Evolutionary conservation across 2,797 vertebrate genomes (phyloP).

Genomic region (Naso thynnoides): DNA sequence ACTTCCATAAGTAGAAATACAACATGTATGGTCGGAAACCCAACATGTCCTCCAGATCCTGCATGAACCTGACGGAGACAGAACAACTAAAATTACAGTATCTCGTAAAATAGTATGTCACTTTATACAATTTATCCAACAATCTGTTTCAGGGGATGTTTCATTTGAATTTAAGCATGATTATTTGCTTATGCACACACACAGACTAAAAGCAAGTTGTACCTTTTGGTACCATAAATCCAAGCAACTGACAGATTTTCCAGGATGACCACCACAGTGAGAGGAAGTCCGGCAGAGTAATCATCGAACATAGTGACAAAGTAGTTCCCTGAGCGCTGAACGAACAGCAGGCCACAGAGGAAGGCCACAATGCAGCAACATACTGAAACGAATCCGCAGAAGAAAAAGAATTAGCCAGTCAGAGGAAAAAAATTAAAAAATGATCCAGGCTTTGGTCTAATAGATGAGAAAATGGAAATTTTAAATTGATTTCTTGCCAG

Average conservation of each 20-base stretch:
- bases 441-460: neutral
- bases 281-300: constrained; percentile 94
- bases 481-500: constrained; percentile 3
- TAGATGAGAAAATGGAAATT: constrained; percentile 6
- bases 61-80: constrained; percentile 90
- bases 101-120: neutral
- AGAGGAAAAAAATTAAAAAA: constrained; percentile 10
- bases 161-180: neutral
- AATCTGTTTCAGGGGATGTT: neutral
- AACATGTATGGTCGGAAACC: constrained; percentile 90
- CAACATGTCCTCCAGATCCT: constrained; percentile 96
- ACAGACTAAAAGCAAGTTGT: neutral
- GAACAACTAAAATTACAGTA: neutral
- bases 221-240: constrained; percentile 95
- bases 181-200: neutral
- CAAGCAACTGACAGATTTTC: constrained; percentile 95
- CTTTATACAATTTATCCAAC: neutral
- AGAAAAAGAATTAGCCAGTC: constrained; percentile 4
- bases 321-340: constrained; percentile 96
- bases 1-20: constrained; percentile 98
- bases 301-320: constrained; percentile 98
- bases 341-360: constrained; percentile 92
- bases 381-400: constrained; percentile 80
- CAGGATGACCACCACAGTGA: constrained; percentile 94
- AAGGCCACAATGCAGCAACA: constrained; percentile 94